Base-by-base conservation (phyloP, 2,888 invertebrate species). In the Pollenia griseotomentosa region DNA sequence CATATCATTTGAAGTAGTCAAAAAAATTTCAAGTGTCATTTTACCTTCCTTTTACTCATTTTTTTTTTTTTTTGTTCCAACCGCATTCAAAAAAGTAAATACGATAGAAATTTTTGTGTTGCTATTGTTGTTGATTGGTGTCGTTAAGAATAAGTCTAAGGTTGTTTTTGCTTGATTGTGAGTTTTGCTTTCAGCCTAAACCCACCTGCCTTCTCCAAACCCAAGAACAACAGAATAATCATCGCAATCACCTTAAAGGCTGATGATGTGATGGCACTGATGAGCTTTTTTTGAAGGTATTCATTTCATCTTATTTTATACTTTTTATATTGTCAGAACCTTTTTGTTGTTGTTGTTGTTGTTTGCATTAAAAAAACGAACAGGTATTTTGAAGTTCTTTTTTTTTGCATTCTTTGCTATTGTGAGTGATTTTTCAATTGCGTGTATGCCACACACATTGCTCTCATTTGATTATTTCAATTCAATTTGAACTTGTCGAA, bases 381-480 rank as follows among this genome's bases (percentile, higher is more conserved):
- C 53, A 51, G 66, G 61, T 74, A 53, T 61, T 75, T 71, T 23
- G 7, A 16, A 61, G 12, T 65, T 80, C 16, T 66, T 57, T 48
- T n/a, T n/a, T 16, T n/a, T 51, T 42, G 11, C 57, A 7, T 75
- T 53, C 12, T 63, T 12, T 53, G 23, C 8, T 77, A 3, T 70
- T 53, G 46, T 48, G 46, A 59, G 53, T 71, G 44, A 55, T 48
- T 80, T 80, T 74, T 71, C 70, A 53, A 75, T 75, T 85, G 66
- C 66, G 61, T 68, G 19, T 57, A 74, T 53, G 74, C 78, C 82
- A 81, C 63, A 85, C 75, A 80, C 80, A 75, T 53, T 79, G 42
- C 55, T 80, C 10, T 61, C 57, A 70, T 80, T 74, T 74, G 66
- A 74, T 84, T 84, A 84, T 44, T 48, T 61, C 68, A 55, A 48